Evolutionary conservation across 2,888 invertebrate species (phyloP), one percentile per base, ranked within the genome.

Genomic region (Hoplodrina ambigua): DNA sequence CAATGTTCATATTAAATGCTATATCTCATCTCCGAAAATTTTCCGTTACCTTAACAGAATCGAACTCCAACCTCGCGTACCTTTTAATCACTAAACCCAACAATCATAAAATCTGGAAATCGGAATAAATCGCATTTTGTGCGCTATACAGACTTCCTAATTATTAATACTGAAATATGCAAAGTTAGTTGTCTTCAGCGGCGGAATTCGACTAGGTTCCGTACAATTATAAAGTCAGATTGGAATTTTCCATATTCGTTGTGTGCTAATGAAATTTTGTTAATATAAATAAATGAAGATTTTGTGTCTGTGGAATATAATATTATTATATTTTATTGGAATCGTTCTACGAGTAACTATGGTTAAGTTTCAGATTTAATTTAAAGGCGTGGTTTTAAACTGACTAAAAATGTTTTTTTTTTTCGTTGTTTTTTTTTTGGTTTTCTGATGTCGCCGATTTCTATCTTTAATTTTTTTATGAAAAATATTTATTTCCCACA

Each of bases 101-200:
- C 11, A 44, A n/a, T n/a, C 4, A 13, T 62, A 44, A 70, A 88
- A 86, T 85, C 85, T 81, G 85, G 83, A 88, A 90, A 88, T 89
- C 81, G 81, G 84, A 87, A 90, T 86, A 89, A 92, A 93, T 93
- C 91, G 89, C 86, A 89, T 92, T 88, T 85, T 70, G 73, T 84
- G 69, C 89, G 89, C 87, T 87, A 85, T 86, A 87, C 77, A 86
- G 88, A 83, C 53, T 85, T 85, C 87, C 86, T 92, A 91, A 93
- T 93, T 93, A 93, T 91, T 92, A 93, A 92, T 90, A 92, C 87
- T 87, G 91, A 89, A 93, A 92, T 94, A 94, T 94, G 94, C 94
- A 93, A 94, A 94, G 90, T 93, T 91, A 89, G 91, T 92, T 92
- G 92, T 94, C 92, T 93, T 74, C 63, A 52, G 72, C 67, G 54